Base-by-base conservation (phyloP, 2,113 vertebrate species). In the Danionella cerebrum region DNA sequence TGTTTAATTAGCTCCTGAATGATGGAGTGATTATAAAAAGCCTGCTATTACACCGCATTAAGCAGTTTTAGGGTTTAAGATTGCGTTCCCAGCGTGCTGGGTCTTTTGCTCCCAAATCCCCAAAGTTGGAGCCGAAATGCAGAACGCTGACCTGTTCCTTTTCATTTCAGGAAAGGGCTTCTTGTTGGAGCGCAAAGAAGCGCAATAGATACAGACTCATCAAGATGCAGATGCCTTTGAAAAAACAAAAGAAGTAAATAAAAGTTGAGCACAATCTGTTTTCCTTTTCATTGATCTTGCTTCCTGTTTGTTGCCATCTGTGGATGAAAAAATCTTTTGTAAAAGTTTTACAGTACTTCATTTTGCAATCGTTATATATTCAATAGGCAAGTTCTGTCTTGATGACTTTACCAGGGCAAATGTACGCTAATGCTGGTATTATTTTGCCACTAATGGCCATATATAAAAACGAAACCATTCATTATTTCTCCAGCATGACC, bases 1-100 rank as follows among this genome's bases (percentile, higher is more conserved):
- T 24, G 36, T 36, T 42, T 52, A 62, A 62, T 70, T 53, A 63
- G 47, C 67, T 52, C 8, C 54, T 60, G 55, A 33, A 16, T 62
- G 57, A 42, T 33, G 24, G 14, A 10, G 8, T 16, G 55, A 48
- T 47, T 63, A 44, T 63, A 14, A 52, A 70, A 18, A 42, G n/a
- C 25, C 36, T 24, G 10, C 13, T 19, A 1, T 29, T 39, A 22
- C 45, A 25, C 41, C 41, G 27, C 4, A 8, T 51, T 62, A 12
- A 22, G 14, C 5, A 16, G 3, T 16, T 33, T 22, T 8, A 51
- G 18, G 5, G 16, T 31, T 67, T 27, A 27, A 51, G 41, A 31
- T 50, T 38, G 18, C 8, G 2, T 24, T 31, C 42, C 42, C 27
- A 42, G 29, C n/a, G n/a, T n/a, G n/a, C n/a, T n/a, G n/a, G n/a